phyloP scores from a whole-genome alignment of 2,888 invertebrate species.

The Hyppa rectilinea region DNA sequence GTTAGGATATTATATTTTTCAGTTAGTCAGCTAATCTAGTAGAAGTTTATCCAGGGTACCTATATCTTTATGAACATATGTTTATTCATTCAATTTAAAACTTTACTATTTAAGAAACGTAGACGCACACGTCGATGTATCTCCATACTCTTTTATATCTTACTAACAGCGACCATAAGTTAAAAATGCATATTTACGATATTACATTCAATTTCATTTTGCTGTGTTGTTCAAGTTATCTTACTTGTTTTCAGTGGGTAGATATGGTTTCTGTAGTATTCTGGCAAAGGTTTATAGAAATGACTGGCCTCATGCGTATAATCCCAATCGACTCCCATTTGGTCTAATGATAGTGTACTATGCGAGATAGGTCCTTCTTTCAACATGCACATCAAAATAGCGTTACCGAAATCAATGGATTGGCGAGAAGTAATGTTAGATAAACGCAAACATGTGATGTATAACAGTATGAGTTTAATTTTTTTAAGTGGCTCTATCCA shows the following conservation, averaged over 20 bases:
- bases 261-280: slow-evolving; percentile 55
- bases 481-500: neutral
- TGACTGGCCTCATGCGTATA: neutral
- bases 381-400: neutral
- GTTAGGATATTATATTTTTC: too few relatives aligned
- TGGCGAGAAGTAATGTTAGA: neutral
- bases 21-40: too few relatives aligned
- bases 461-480: too few relatives aligned
- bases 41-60: too few relatives aligned
- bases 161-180: slow-evolving; percentile 13
- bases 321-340: neutral
- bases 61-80: too few relatives aligned
- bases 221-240: slow-evolving; percentile 54
- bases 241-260: slow-evolving; percentile 58
- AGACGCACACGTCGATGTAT: slow-evolving; percentile 5
- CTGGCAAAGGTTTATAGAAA: slow-evolving; percentile 42
- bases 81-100: too few relatives aligned
- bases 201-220: slow-evolving; percentile 61
- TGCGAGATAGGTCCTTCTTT: slow-evolving; percentile 4
- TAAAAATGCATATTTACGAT: slow-evolving; percentile 48
- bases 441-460: too few relatives aligned
- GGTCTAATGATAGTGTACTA: neutral
- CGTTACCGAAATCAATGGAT: slow-evolving; percentile 1
- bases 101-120: neutral
- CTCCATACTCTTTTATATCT: slow-evolving; percentile 2